Evolutionary conservation across 2,888 invertebrate species (phyloP), one percentile per base, ranked within the genome.

Genomic region (Hemicrepidius hirtus): DNA sequence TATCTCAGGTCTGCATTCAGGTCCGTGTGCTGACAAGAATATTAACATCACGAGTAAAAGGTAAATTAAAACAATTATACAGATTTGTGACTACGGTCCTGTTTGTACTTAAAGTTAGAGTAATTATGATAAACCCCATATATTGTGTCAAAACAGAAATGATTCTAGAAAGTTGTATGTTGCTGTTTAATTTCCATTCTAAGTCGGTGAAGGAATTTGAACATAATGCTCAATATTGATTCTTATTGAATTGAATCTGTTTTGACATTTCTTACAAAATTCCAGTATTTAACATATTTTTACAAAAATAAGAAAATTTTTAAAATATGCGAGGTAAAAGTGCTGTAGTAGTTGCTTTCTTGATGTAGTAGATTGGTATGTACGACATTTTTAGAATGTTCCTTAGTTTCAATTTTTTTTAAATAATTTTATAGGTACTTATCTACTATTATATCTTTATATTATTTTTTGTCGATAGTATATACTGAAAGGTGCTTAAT

Each of bases 221-320:
- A n/a, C n/a, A n/a, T n/a, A n/a, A n/a, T n/a, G n/a, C n/a, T n/a
- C n/a, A n/a, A n/a, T n/a, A n/a, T n/a, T n/a, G n/a, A n/a, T n/a
- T n/a, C n/a, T n/a, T n/a, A n/a, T n/a, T n/a, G n/a, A n/a, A n/a
- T 32, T 21, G 28, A 28, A 28, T 32, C 28, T 10, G 46, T 28
- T 32, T 13, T 53, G 32, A 32, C 24, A 21, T 18, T 9, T 44
- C 16, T 32, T 32, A 10, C 2, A 24, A 53, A 53, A 32, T 53
- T 32, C 1, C 13, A 32, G 53, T 32, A 53, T 53, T 53, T 53
- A 28, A 53, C 24, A 53, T 53, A 53, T 53, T 53, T 53, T 53
- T 53, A 53, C 53, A 53, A 13, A 53, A 28, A 24, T 21, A 24
- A 24, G 9, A 3, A 9, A 0, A 7, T 13, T n/a, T 18, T 46